Conservation (phyloP, 2,888 invertebrate species). For the Cosmorhoe ocellata region DNA sequence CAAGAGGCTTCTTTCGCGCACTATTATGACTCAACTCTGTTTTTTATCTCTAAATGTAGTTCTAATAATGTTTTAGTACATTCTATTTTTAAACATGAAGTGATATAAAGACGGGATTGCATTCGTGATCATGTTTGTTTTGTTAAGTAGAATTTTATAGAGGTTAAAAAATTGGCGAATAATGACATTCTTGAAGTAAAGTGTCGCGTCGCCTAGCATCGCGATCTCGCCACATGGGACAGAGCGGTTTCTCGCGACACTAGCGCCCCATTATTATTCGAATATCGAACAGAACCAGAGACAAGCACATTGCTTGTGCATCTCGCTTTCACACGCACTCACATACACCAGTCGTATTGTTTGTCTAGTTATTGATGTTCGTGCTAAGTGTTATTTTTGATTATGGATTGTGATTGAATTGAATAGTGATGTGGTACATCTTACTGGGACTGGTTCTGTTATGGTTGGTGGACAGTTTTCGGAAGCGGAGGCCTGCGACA, state of each 20-base stretch:
- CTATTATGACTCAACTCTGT: no score
- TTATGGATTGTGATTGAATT: slow-evolving; percentile 36
- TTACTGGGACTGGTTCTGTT: slow-evolving; percentile 68
- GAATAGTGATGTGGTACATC: slow-evolving; percentile 69
- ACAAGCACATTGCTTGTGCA: slow-evolving; percentile 38
- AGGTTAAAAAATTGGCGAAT: no score
- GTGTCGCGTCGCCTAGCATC: background rate
- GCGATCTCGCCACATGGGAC: background rate
- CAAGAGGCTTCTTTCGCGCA: no score
- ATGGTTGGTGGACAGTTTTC: slow-evolving; percentile 72
- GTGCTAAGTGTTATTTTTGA: slow-evolving; percentile 28
- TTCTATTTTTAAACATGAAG: no score
- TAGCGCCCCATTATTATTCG: slow-evolving; percentile 42
- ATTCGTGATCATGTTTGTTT: no score
- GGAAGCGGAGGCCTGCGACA: slow-evolving; percentile 53
- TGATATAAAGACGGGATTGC: no score
- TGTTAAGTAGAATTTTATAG: no score
- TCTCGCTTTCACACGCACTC: slow-evolving; percentile 54
- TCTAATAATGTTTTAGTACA: no score
- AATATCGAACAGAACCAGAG: slow-evolving; percentile 33
- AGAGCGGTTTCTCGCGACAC: slow-evolving; percentile 41
- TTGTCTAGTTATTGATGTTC: slow-evolving; percentile 39
- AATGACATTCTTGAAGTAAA: no score
- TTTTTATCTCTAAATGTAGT: no score
- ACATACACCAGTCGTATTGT: slow-evolving; percentile 29